Conservation (phyloP, 2,797 vertebrate species). For the Adrianichthys oophorus region DNA sequence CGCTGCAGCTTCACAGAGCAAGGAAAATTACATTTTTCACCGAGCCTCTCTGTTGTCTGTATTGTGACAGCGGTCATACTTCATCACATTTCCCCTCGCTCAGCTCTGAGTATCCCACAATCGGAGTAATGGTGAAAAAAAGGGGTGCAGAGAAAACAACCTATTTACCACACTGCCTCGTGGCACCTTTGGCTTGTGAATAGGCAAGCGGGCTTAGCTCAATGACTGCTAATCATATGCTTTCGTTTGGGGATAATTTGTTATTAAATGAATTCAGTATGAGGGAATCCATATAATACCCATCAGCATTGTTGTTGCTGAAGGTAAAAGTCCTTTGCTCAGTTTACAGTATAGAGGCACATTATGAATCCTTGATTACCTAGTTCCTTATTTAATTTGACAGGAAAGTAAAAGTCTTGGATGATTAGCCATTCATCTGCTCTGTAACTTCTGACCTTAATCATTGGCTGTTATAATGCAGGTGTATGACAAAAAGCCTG, state of each 20-base stretch:
- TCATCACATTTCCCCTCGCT: slow-evolving; percentile 65
- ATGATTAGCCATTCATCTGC: slow-evolving; percentile 21
- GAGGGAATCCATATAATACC: slow-evolving; percentile 24
- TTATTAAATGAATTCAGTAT: slow-evolving; percentile 40
- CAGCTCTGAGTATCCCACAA: slow-evolving; percentile 63
- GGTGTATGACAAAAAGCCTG: slow-evolving; percentile 3
- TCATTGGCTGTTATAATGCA: neutral
- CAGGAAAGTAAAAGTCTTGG: neutral
- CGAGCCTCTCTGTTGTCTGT: slow-evolving; percentile 66
- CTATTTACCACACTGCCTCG: slow-evolving; percentile 36
- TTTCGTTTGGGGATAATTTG: slow-evolving; percentile 38
- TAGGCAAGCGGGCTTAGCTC: slow-evolving; percentile 46
- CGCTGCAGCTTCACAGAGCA: slow-evolving; percentile 48
- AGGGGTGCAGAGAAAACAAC: slow-evolving; percentile 37
- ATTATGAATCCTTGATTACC: slow-evolving; percentile 28
- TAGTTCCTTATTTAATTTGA: slow-evolving; percentile 3
- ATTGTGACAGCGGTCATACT: slow-evolving; percentile 77
- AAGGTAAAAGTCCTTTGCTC: slow-evolving; percentile 16
- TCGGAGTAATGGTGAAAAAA: slow-evolving; percentile 69
- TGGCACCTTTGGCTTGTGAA: slow-evolving; percentile 52
- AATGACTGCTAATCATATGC: slow-evolving; percentile 41
- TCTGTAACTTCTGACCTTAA: slow-evolving; percentile 15
- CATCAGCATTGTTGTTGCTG: slow-evolving; percentile 1
- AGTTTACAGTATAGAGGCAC: slow-evolving; percentile 13
- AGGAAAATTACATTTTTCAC: slow-evolving; percentile 70